Evolutionary conservation across 2,797 vertebrate species (phyloP), one percentile per base, ranked within the genome.

Genomic region (Muscicapa comitata): DNA sequence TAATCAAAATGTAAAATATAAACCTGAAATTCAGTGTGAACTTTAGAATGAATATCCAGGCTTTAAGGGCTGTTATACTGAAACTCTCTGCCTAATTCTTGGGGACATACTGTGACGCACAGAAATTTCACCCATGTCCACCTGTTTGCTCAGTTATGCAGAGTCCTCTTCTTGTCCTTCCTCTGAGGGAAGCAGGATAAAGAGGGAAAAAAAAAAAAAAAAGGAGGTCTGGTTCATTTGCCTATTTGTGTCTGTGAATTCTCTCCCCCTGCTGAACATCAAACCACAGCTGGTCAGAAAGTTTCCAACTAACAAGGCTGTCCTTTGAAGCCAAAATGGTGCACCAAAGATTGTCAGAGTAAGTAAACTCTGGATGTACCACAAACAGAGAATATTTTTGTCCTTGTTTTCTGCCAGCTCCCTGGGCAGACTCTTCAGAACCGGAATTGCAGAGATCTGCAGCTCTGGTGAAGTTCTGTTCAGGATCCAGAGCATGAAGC

Each of bases 291-390:
- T 58, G 42, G 61, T 62, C 63, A 81, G 63, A 37, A 82, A 59
- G 45, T 65, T 80, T 91, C 45, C 53, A 83, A 3, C 53, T 47
- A 54, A 50, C 6, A 66, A 66, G 50, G 20, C 28, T 73, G 25
- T 48, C 29, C 26, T 94, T 77, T 82, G 61, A 86, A 82, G 61
- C n/a, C 75, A 90, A 74, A 91, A 54, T 11, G 12, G 43, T 77
- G 35, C 75, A 61, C 37, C 53, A 59, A 57, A 81, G 42, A 54
- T 48, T 16, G 21, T 70, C 67, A 77, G 57, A 86, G 45, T 74
- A 74, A 86, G 63, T 71, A 67, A 75, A 55, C 15, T 28, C 55
- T 48, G 53, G 38, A 40, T 29, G 23, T 43, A 68, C 58, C 20
- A 37, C 25, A 78, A 76, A 28, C 25, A 72, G 50, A 72, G 25